Percentiles rank a stretch among this genome's conserved stretches.
Evolutionary conservation across 2,888 invertebrate genomes (phyloP).

Genomic region (Selenia dentaria): DNA sequence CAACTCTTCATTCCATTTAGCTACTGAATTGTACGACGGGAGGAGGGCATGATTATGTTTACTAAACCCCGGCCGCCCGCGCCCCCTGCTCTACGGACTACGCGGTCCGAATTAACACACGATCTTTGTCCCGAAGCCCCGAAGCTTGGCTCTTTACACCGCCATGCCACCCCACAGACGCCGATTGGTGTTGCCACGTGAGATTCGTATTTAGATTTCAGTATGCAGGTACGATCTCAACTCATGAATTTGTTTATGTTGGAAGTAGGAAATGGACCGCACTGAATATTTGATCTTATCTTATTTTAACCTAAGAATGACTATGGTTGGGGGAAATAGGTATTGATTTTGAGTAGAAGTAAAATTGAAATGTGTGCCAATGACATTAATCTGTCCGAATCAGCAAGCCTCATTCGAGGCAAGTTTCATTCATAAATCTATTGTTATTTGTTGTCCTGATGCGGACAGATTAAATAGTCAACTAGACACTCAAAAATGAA

Average conservation of each 20-base stretch:
- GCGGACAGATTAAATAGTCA: no score
- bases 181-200: constrained; percentile 50
- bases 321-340: constrained; percentile 1
- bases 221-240: constrained; percentile 32
- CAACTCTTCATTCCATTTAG: constrained; percentile 80
- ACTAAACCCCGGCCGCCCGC: constrained; percentile 69
- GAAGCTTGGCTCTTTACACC: constrained; percentile 50
- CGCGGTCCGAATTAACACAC: constrained; percentile 78
- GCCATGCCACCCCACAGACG: constrained; percentile 34
- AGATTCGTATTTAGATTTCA: constrained; percentile 40
- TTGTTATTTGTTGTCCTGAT: no score
- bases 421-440: no score
- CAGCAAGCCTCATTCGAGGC: no score
- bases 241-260: constrained; percentile 31
- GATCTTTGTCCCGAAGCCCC: constrained; percentile 73
- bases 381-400: no score
- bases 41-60: constrained; percentile 80
- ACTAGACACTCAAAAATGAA: no score
- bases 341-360: constrained; percentile 13
- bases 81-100: constrained; percentile 66
- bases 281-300: constrained; percentile 24
- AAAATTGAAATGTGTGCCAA: neutral
- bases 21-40: constrained; percentile 79
- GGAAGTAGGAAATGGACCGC: constrained; percentile 29
- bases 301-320: constrained; percentile 12